Percentiles rank a stretch among this genome's conserved stretches.
Conservation (phyloP, 2,113 vertebrate species). For the Urocolius indicus region DNA sequence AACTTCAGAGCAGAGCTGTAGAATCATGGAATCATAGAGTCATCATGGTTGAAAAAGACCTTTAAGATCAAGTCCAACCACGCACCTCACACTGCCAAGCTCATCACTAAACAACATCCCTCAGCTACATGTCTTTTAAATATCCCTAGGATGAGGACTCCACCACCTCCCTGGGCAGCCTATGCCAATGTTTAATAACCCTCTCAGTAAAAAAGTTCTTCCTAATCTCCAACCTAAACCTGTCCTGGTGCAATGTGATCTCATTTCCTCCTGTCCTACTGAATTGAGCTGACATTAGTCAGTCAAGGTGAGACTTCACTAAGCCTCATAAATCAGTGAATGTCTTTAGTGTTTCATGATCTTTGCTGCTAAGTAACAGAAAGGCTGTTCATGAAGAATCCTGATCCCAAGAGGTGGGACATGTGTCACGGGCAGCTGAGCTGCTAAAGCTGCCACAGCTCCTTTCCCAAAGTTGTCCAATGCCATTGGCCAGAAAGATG, state of each 20-base stretch:
- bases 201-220: too few species aligned
- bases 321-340: background rate
- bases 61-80: too few species aligned
- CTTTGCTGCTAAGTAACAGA: background rate
- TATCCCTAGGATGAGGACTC: too few species aligned
- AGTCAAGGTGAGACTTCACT: background rate
- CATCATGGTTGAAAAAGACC: too few species aligned
- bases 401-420: background rate
- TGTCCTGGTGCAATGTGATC: too few species aligned
- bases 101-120: too few species aligned
- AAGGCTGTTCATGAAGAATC: background rate
- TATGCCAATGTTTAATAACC: too few species aligned
- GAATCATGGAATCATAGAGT: too few species aligned
- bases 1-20: background rate
- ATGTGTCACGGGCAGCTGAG: rapidly evolving
- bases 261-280: background rate
- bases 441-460: background rate
- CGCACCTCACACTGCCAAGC: too few species aligned
- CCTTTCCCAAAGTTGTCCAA: background rate
- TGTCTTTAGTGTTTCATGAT: background rate
- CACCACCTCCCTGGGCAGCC: too few species aligned
- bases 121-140: too few species aligned
- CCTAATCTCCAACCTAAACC: too few species aligned
- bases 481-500: background rate
- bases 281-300: background rate